A percentile compares a stretch with the other conserved stretches of the same genome.
Conservation (phyloP, 1,140 invertebrate species). For the Neomicropteryx cornuta region DNA sequence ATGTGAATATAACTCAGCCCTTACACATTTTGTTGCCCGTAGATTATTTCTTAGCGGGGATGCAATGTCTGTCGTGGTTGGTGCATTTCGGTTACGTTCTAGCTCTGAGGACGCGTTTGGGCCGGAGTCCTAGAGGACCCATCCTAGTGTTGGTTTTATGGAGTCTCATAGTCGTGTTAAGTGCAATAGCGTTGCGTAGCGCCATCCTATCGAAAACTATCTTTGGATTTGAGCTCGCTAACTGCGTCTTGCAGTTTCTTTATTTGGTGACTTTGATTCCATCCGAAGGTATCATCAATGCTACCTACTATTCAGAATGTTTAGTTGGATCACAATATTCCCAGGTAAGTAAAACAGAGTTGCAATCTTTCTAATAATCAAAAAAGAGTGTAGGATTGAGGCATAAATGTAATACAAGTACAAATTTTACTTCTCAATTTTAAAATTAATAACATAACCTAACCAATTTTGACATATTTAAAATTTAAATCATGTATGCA, state of each 20-base stretch:
- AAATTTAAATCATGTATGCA: conserved; percentile 5
- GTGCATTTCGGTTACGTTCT: conserved; percentile 66
- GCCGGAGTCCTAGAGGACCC: conserved; percentile 59
- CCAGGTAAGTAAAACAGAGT: conserved; percentile 30
- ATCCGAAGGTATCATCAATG: conserved; percentile 28
- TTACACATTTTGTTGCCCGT: conserved; percentile 39
- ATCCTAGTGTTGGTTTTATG: conserved; percentile 52
- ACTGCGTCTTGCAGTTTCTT: conserved; percentile 40
- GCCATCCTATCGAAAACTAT: conserved; percentile 26
- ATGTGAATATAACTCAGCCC: conserved; percentile 40
- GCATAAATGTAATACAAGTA: conserved; percentile 4
- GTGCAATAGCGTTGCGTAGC: conserved; percentile 42
- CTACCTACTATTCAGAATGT: conserved; percentile 35
- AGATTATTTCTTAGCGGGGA: conserved; percentile 56
- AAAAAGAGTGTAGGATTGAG: too few relatives aligned
- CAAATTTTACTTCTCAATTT: conserved; percentile 6
- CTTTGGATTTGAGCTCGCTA: conserved; percentile 36
- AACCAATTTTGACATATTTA: conserved; percentile 18
- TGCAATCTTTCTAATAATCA: too few relatives aligned
- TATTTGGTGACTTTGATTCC: conserved; percentile 56
- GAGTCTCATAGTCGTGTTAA: conserved; percentile 49
- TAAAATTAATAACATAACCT: conserved; percentile 20
- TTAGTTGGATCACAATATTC: conserved; percentile 39
- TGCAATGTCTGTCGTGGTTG: conserved; percentile 64
- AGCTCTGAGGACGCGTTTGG: conserved; percentile 50